phyloP scores from a whole-genome alignment of 2,888 invertebrate species.

The Heteromyza rotundicornis region DNA sequence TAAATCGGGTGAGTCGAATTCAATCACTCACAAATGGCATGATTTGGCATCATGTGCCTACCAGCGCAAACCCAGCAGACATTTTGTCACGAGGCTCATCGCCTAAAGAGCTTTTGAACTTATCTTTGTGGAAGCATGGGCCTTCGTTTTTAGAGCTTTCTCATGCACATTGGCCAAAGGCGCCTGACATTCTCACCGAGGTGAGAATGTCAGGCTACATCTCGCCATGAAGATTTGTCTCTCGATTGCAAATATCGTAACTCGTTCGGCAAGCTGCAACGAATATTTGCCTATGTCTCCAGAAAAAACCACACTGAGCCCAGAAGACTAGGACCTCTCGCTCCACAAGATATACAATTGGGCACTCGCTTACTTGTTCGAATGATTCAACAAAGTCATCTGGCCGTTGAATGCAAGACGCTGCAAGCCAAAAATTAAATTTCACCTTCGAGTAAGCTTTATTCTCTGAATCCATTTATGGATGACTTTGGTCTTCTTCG shows the following conservation, averaged over 20 bases:
- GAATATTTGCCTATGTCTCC: constrained; percentile 3
- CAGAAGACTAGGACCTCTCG: neutral
- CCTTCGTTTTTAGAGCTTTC: constrained; percentile 12
- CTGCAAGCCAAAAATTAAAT: neutral
- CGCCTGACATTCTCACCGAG: neutral
- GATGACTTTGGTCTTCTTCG: constrained; percentile 21
- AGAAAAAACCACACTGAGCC: neutral
- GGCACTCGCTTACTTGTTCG: constrained; percentile 3
- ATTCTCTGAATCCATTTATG: constrained; percentile 21
- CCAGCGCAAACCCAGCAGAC: constrained; percentile 22
- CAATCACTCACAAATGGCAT: constrained; percentile 13
- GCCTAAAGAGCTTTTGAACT: constrained; percentile 23
- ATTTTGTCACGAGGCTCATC: constrained; percentile 27
- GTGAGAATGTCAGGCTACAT: neutral
- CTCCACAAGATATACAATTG: neutral
- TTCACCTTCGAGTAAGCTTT: neutral
- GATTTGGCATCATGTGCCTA: constrained; percentile 28
- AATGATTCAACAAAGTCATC: neutral
- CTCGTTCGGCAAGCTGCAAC: constrained; percentile 8
- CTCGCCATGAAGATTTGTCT: neutral
- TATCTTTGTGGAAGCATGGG: constrained; percentile 21
- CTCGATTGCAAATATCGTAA: constrained; percentile 19
- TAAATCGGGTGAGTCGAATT: constrained; percentile 1
- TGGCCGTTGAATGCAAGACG: constrained; percentile 7
- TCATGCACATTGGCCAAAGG: constrained; percentile 10